These are phyloP conservation scores for Idaea aversata DNA, from an alignment of 2,888 invertebrate genomes.

Conservation along the genomic window DNA sequence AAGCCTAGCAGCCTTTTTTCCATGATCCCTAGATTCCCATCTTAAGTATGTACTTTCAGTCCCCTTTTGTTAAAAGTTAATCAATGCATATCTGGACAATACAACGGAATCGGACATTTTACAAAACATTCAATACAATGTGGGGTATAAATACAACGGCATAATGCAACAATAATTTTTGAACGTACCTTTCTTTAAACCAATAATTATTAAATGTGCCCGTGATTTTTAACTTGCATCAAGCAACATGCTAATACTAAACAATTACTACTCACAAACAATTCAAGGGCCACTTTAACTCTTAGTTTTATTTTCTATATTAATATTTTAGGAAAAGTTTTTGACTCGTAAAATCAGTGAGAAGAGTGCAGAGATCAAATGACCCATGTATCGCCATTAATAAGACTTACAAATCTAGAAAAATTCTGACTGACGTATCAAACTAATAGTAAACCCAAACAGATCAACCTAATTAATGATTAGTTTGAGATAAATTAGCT, in stretches of 20 bases:
- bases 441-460: too few species aligned
- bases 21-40: not conserved
- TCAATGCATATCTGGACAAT: constrained; percentile 52
- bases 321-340: not conserved
- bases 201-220: not conserved
- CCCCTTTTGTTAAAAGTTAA: constrained; percentile 39
- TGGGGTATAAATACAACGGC: constrained; percentile 8
- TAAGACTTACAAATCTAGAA: too few species aligned
- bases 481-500: too few species aligned
- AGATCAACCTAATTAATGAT: too few species aligned
- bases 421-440: too few species aligned
- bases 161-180: constrained; percentile 3
- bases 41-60: constrained; percentile 20
- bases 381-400: too few species aligned
- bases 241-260: constrained; percentile 1
- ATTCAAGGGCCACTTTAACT: not conserved
- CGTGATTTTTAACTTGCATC: constrained; percentile 17
- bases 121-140: constrained; percentile 5
- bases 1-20: too few species aligned
- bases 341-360: too few species aligned
- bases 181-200: too few species aligned
- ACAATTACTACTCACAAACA: not conserved
- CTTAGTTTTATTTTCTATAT: not conserved
- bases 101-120: constrained; percentile 43
- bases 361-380: too few species aligned